phyloP scores from a whole-genome alignment of 2,888 invertebrate genomes.

The Pseudoips prasinana region DNA sequence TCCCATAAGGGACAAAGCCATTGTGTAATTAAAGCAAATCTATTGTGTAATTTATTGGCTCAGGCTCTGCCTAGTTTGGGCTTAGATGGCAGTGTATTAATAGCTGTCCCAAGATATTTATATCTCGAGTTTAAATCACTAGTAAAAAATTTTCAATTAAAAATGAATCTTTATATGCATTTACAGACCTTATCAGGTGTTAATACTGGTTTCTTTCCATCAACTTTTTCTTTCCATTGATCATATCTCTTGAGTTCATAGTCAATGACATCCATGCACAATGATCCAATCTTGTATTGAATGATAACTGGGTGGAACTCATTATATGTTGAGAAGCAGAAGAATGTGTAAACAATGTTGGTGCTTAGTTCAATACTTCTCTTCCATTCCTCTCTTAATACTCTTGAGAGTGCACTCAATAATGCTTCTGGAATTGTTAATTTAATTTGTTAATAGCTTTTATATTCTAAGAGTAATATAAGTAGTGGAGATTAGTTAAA shows the following conservation, averaged over 20 bases:
- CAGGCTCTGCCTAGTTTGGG: too few species aligned
- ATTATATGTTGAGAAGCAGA: conserved; percentile 97
- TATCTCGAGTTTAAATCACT: too few species aligned
- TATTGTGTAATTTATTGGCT: too few species aligned
- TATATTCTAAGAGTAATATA: too few species aligned
- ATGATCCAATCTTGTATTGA: conserved; percentile 98
- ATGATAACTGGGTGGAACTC: conserved; percentile 97
- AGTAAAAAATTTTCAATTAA: too few species aligned
- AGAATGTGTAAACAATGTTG: conserved; percentile 97
- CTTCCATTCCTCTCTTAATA: conserved; percentile 98
- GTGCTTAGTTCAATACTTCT: conserved; percentile 97
- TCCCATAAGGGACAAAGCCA: too few species aligned
- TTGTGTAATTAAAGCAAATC: too few species aligned
- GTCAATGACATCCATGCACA: conserved; percentile 98
- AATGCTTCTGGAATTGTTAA: conserved; percentile 94
- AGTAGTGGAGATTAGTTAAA: not conserved
- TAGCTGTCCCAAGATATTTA: too few species aligned
- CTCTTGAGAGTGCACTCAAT: conserved; percentile 96
- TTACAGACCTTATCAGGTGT: conserved; percentile 70
- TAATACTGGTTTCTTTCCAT: conserved; percentile 69
- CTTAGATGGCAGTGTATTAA: too few species aligned
- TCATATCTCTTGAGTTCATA: conserved; percentile 96
- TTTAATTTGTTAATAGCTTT: too few species aligned
- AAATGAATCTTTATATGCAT: not conserved
- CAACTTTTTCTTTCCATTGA: conserved; percentile 90